Conservation (phyloP, 2,797 vertebrate genomes). For the Takifugu ocellatus region DNA sequence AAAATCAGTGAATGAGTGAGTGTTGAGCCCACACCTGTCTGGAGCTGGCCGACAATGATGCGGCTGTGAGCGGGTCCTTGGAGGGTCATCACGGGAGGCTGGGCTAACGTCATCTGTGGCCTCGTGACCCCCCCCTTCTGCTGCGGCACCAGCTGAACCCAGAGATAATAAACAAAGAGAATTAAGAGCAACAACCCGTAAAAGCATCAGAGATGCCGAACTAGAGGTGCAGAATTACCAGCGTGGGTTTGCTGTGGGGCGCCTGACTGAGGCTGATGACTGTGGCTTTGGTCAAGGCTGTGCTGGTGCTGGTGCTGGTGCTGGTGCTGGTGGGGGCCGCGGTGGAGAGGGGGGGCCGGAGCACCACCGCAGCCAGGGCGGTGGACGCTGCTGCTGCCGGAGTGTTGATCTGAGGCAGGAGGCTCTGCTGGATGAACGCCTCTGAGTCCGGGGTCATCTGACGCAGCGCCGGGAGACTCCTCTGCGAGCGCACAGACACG, state of each 20-base stretch:
- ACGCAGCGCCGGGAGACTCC: conserved; percentile 89
- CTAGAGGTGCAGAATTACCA: conserved; percentile 70
- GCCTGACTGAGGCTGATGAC: conserved; percentile 87
- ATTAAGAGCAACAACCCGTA: background rate
- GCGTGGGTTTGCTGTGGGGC: conserved; percentile 79
- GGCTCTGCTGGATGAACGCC: conserved; percentile 92
- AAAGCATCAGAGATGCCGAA: background rate
- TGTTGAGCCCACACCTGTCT: conserved; percentile 44
- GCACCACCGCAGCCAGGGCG: conserved; percentile 81
- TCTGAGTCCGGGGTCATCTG: conserved; percentile 89
- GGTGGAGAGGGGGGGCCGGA: conserved; percentile 75
- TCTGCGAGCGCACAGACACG: conserved; percentile 59
- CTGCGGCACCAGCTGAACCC: conserved; percentile 67
- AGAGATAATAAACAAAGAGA: conserved; percentile 12
- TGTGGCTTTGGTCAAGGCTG: conserved; percentile 71
- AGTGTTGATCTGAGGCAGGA: conserved; percentile 78
- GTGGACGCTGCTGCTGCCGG: conserved; percentile 69
- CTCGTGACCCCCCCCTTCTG: conserved; percentile 82
- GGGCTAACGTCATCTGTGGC: conserved; percentile 85
- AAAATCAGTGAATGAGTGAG: background rate
- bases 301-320: conserved; percentile 40
- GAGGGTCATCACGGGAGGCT: conserved; percentile 84
- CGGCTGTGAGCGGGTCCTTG: conserved; percentile 81
- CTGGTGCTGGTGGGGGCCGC: conserved; percentile 64
- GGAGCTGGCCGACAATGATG: conserved; percentile 85